A percentile compares a stretch with the other conserved stretches of the same genome.
These are phyloP conservation scores for Orgyia antiqua DNA, from an alignment of 2,888 invertebrate genomes.

Conservation along the genomic window DNA sequence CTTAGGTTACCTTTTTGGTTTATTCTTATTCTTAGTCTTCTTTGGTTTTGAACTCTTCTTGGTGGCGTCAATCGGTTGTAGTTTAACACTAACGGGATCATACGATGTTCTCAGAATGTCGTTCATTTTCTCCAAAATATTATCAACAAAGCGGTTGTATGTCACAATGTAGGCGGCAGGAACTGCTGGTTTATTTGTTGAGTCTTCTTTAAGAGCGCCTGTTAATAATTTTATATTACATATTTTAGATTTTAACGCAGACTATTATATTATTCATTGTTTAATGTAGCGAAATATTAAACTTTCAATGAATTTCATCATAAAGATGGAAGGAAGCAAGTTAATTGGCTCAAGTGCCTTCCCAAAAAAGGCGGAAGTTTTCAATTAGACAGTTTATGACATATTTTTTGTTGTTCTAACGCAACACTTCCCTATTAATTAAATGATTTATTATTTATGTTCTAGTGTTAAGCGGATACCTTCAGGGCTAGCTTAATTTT, in stretches of 20 bases:
- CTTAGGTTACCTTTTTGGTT: conserved; percentile 62
- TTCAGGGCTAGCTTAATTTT: too few species aligned
- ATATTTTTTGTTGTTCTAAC: too few species aligned
- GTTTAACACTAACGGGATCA: conserved; percentile 89
- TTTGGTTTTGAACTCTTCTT: conserved; percentile 75
- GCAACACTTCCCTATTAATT: too few species aligned
- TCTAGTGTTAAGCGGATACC: too few species aligned
- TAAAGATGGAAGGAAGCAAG: too few species aligned
- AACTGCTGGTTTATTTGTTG: conserved; percentile 58
- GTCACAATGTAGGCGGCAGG: conserved; percentile 87
- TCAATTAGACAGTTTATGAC: too few species aligned
- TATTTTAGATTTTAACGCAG: too few species aligned
- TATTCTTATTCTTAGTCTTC: conserved; percentile 62
- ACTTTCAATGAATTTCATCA: too few species aligned
- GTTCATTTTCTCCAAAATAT: conserved; percentile 88
- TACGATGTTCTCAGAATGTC: conserved; percentile 87
- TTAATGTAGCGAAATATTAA: too few species aligned
- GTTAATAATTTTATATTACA: conserved; percentile 23
- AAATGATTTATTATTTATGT: too few species aligned
- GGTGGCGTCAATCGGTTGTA: conserved; percentile 76
- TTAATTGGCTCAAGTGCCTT: too few species aligned
- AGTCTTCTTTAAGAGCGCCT: conserved; percentile 70
- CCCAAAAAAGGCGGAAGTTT: too few species aligned
- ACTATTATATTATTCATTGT: not conserved
- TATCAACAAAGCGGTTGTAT: conserved; percentile 92